phyloP scores from a whole-genome alignment of 1,140 invertebrate species.

The Pemphigus obesinymphae region DNA sequence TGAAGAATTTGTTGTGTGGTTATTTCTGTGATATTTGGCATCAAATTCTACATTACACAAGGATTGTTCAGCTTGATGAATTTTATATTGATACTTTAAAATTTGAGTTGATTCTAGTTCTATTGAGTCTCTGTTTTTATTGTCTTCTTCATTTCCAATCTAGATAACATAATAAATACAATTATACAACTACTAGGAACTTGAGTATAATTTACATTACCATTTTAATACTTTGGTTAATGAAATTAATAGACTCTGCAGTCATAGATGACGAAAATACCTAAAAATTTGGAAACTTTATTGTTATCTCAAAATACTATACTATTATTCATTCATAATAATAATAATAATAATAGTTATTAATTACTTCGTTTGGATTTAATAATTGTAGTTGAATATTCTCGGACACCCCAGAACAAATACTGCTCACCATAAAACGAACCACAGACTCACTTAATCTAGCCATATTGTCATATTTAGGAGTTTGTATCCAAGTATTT shows the following conservation, averaged over 20 bases:
- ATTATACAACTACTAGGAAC: background rate
- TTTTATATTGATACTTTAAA: background rate
- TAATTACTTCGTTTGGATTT: slow-evolving; percentile 47
- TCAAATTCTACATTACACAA: background rate
- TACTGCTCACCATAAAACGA: slow-evolving; percentile 41
- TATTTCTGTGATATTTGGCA: background rate
- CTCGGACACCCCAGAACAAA: slow-evolving; percentile 9
- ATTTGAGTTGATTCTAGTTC: background rate
- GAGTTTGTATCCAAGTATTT: slow-evolving; percentile 79
- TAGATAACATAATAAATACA: background rate
- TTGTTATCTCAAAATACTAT: background rate
- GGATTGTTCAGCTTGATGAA: background rate
- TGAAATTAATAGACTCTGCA: slow-evolving; percentile 1
- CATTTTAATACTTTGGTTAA: slow-evolving; percentile 10
- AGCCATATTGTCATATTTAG: slow-evolving; percentile 42
- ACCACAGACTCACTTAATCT: slow-evolving; percentile 45
- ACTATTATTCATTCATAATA: background rate
- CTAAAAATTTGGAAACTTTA: background rate
- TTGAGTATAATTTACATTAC: background rate
- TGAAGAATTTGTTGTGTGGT: background rate
- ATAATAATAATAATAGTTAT: background rate
- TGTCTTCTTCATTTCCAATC: slow-evolving; percentile 3
- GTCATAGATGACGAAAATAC: background rate
- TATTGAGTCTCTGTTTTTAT: background rate
- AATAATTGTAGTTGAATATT: slow-evolving; percentile 38